phyloP scores from a whole-genome alignment of 2,888 invertebrate genomes.

The Hydraecia micacea region DNA sequence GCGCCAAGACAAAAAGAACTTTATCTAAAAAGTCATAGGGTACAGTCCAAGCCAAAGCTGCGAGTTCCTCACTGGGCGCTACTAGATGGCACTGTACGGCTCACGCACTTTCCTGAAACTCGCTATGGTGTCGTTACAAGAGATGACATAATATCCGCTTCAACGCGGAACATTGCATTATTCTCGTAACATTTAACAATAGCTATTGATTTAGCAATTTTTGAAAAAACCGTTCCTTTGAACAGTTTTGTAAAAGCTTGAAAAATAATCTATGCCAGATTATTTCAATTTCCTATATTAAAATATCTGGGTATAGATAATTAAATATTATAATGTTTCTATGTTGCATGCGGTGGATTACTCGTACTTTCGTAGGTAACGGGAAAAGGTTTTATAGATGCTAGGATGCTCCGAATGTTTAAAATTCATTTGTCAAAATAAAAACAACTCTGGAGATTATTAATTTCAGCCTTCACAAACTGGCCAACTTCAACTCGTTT shows the following conservation, averaged over 20 bases:
- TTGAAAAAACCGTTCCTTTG: not conserved
- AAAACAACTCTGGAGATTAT: not conserved
- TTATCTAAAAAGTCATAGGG: not conserved
- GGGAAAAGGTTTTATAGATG: not conserved
- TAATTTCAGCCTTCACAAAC: not conserved
- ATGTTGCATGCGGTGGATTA: not conserved
- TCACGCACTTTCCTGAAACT: not conserved
- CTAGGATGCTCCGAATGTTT: not conserved
- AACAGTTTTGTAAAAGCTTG: not conserved
- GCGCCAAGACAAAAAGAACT: not conserved
- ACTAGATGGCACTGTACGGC: not conserved
- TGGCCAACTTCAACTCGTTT: conserved; percentile 9
- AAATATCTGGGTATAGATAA: not conserved
- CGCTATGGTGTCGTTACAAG: not conserved
- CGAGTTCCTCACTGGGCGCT: not conserved
- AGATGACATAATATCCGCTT: not conserved
- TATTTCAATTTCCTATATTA: not conserved
- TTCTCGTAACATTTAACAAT: not conserved
- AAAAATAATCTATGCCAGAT: not conserved
- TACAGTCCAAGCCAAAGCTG: not conserved
- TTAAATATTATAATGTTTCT: not conserved
- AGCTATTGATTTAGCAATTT: not conserved
- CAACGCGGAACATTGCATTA: not conserved
- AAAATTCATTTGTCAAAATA: too few species aligned
- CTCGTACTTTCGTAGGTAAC: not conserved